phyloP scores from a whole-genome alignment of 2,797 vertebrate genomes.

The Argya squamiceps region DNA sequence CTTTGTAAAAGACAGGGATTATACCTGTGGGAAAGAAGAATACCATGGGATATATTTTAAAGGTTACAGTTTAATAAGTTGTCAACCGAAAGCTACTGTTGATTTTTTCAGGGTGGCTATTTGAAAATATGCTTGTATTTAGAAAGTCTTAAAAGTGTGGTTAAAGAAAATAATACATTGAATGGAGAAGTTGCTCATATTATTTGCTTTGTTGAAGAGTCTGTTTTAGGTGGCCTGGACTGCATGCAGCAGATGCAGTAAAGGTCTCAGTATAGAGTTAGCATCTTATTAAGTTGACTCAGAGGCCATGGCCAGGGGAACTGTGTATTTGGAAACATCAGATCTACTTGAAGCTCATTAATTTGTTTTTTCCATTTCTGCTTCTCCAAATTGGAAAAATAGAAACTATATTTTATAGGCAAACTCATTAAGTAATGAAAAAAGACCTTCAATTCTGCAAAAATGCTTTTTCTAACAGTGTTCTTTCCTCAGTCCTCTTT shows the following conservation, averaged over 20 bases:
- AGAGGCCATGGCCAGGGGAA: rapidly evolving
- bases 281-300: not conserved
- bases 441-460: not conserved
- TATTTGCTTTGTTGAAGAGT: not conserved
- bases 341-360: not conserved
- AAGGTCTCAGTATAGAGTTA: not conserved
- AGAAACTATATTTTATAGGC: not conserved
- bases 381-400: not conserved
- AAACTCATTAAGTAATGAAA: not conserved
- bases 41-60: not conserved
- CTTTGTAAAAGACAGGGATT: not conserved
- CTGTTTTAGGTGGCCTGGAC: not conserved
- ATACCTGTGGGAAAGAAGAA: not conserved
- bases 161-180: not conserved
- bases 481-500: not conserved
- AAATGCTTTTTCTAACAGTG: not conserved
- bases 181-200: not conserved
- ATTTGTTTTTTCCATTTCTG: not conserved
- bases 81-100: not conserved
- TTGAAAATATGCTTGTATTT: not conserved
- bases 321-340: not conserved
- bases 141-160: not conserved
- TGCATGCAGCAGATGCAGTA: not conserved
- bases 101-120: not conserved
- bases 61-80: not conserved